Conservation (phyloP, 2,113 vertebrate genomes). For the Tinamus guttatus region DNA sequence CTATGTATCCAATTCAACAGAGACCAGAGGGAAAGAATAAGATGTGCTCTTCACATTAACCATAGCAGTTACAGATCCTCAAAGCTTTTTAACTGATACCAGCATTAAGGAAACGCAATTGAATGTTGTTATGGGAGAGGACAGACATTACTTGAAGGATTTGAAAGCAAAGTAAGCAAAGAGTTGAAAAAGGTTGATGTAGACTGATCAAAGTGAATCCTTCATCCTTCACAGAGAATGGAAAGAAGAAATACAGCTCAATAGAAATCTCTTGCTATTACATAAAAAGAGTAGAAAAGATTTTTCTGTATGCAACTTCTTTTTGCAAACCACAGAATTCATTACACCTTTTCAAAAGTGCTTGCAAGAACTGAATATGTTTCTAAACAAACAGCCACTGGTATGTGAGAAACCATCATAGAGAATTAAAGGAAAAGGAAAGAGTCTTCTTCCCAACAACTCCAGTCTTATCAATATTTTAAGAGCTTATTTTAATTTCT, state of each 20-base stretch:
- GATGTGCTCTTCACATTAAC: not conserved
- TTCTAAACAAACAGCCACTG: not conserved
- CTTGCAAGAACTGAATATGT: not conserved
- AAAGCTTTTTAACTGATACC: slow-evolving; percentile 20
- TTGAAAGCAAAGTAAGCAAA: not conserved
- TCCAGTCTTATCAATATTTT: not conserved
- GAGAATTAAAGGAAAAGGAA: not conserved
- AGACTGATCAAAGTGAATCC: slow-evolving; percentile 46
- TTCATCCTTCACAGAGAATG: not conserved
- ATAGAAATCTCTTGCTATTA: slow-evolving; percentile 11
- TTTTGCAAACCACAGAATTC: not conserved
- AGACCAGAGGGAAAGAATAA: not conserved
- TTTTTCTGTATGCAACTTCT: not conserved
- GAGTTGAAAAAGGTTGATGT: not conserved
- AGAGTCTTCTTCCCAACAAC: not conserved
- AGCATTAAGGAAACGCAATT: slow-evolving; percentile 3
- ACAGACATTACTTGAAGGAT: not conserved
- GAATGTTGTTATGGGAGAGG: not conserved
- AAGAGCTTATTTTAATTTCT: slow-evolving; percentile 14
- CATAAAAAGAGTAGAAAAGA: not conserved
- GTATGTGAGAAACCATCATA: not conserved
- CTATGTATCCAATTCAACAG: not conserved
- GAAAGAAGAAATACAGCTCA: not conserved
- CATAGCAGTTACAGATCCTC: not conserved
- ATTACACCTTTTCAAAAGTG: slow-evolving; percentile 14